Conservation (phyloP, 2,113 vertebrate genomes). For the Zosterops lateralis region DNA sequence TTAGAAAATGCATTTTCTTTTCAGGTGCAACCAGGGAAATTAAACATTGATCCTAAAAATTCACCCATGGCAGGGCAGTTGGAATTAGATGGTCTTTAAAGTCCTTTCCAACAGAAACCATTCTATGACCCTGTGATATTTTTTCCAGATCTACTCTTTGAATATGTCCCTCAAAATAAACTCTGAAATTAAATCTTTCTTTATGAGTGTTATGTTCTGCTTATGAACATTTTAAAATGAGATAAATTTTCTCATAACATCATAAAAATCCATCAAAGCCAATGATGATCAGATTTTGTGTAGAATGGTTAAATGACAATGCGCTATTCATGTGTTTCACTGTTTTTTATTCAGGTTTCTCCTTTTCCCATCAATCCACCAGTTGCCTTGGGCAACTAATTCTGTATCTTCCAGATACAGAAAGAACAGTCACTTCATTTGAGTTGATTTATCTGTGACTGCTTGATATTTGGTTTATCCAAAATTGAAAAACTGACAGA, state of each 20-base stretch:
- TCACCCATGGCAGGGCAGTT: fast-evolving
- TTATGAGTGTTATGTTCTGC: background rate
- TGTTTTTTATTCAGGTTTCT: background rate
- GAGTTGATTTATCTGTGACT: background rate
- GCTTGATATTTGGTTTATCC: background rate
- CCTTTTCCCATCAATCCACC: background rate
- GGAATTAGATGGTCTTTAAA: background rate
- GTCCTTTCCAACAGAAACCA: background rate
- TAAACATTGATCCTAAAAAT: background rate
- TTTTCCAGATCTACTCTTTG: background rate
- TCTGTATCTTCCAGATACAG: background rate
- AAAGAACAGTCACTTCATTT: background rate
- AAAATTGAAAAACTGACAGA: background rate
- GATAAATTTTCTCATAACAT: background rate
- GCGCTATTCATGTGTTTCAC: background rate
- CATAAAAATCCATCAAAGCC: background rate
- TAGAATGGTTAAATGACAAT: background rate
- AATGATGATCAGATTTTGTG: background rate
- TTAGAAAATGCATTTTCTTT: background rate
- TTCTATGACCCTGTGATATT: background rate
- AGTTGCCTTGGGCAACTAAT: background rate
- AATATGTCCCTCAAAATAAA: background rate
- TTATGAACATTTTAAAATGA: background rate
- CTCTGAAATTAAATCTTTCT: background rate
- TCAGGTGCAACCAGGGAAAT: background rate